A percentile compares a stretch with the other conserved stretches of the same genome.
Evolutionary conservation across 1,140 invertebrate species (phyloP).

Genomic region (Cylas formicarius): DNA sequence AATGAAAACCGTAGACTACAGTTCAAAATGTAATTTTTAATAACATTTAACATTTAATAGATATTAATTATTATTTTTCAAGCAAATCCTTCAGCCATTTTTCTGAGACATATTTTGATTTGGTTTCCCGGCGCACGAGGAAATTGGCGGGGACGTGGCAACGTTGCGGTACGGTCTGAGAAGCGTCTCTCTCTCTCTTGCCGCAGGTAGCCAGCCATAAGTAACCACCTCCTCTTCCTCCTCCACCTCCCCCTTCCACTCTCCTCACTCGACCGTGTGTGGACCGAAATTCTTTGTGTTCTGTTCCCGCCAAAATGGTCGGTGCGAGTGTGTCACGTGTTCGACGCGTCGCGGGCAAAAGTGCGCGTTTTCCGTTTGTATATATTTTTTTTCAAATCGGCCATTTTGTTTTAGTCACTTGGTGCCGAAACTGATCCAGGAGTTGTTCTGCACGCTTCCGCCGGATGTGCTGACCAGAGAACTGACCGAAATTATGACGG

Average conservation of each 20-base stretch:
- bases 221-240: background rate
- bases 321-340: slow-evolving; percentile 10
- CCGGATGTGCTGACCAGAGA: slow-evolving; percentile 27
- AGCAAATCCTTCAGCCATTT: too few relatives aligned
- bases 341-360: slow-evolving; percentile 2
- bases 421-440: slow-evolving; percentile 29
- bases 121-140: background rate
- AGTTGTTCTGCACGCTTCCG: slow-evolving; percentile 31
- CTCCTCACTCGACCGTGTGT: too few relatives aligned
- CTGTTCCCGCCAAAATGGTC: slow-evolving; percentile 24
- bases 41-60: too few relatives aligned
- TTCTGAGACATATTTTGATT: too few relatives aligned
- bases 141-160: background rate
- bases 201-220: background rate
- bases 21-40: too few relatives aligned
- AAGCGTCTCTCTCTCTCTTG: background rate
- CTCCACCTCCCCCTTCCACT: background rate
- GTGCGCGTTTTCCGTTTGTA: background rate
- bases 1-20: too few relatives aligned
- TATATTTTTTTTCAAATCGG: slow-evolving; percentile 1
- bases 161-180: background rate
- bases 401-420: slow-evolving; percentile 28
- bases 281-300: too few relatives aligned
- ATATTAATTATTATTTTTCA: too few relatives aligned
- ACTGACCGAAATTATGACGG: slow-evolving; percentile 34